Evolutionary conservation across 2,797 vertebrate genomes (phyloP).

Genomic region (Danio jaintianensis): DNA sequence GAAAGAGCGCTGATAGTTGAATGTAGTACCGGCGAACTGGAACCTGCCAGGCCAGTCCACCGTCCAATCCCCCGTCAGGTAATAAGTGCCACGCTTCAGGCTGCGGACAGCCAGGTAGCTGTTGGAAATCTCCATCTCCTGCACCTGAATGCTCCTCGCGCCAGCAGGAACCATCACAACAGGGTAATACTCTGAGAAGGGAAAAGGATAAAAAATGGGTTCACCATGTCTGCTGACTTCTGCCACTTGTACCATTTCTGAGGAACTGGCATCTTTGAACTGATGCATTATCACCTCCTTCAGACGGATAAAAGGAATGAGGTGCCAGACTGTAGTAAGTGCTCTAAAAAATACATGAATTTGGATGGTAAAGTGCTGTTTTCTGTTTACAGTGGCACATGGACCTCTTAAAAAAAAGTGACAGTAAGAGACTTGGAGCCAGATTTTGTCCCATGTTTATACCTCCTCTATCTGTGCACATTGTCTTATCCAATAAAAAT

Average conservation of each 20-base stretch:
- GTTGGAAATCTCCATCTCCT: conserved; percentile 87
- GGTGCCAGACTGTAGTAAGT: conserved; percentile 15
- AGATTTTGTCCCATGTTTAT: too few species aligned
- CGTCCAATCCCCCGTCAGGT: conserved; percentile 92
- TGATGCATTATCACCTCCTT: conserved; percentile 12
- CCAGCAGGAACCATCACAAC: conserved; percentile 90
- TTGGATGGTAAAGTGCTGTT: too few species aligned
- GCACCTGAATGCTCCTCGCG: conserved; percentile 85
- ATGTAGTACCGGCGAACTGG: conserved; percentile 87
- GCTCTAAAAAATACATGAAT: not conserved
- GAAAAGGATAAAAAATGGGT: not conserved
- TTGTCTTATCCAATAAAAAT: too few species aligned
- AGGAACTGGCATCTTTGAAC: conserved; percentile 9
- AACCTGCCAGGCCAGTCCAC: conserved; percentile 97
- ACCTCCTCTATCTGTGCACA: too few species aligned
- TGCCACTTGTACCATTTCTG: not conserved
- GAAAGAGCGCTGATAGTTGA: conserved; percentile 90
- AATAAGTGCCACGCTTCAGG: conserved; percentile 82
- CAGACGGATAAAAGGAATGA: not conserved
- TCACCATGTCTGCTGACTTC: conserved; percentile 11
- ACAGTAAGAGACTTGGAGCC: too few species aligned
- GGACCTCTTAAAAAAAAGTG: not conserved
- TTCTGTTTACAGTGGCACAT: conserved; percentile 5
- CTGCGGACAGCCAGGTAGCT: conserved; percentile 92
- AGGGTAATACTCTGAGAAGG: conserved; percentile 87